Percentiles rank a stretch among this genome's conserved stretches.
These are phyloP conservation scores for Alcis repandata DNA, from an alignment of 2,888 invertebrate genomes.

Conservation along the genomic window DNA sequence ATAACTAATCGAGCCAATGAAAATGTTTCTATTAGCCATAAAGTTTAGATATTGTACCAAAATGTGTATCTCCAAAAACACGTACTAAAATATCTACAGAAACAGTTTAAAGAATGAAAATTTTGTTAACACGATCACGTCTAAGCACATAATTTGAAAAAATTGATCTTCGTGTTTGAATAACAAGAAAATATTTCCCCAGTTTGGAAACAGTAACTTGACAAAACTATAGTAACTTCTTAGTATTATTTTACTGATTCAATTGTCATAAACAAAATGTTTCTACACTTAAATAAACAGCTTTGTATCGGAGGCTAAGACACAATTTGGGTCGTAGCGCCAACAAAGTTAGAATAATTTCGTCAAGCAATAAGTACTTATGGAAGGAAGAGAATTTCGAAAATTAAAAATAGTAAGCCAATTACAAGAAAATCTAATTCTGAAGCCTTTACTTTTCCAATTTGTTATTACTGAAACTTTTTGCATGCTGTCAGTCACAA, in stretches of 20 bases:
- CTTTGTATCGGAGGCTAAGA: no score
- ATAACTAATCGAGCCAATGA: background rate
- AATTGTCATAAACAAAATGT: background rate
- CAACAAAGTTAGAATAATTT: constrained; percentile 47
- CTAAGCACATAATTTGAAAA: constrained; percentile 70
- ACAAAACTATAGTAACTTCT: constrained; percentile 55
- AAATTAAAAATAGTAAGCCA: constrained; percentile 75
- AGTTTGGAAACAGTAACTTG: constrained; percentile 51
- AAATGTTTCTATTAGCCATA: background rate
- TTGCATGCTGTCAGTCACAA: constrained; percentile 85
- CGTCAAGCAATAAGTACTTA: constrained; percentile 54
- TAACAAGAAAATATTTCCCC: constrained; percentile 49
- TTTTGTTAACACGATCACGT: constrained; percentile 81
- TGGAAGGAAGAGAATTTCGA: constrained; percentile 68
- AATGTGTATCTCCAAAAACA: constrained; percentile 65
- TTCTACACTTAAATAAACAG: no score
- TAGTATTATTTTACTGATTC: background rate
- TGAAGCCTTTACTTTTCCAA: constrained; percentile 70
- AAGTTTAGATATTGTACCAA: constrained; percentile 61
- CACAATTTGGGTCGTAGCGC: no score
- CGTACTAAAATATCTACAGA: constrained; percentile 78
- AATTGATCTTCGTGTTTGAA: constrained; percentile 42
- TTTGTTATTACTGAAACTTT: constrained; percentile 63
- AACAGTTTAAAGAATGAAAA: constrained; percentile 70
- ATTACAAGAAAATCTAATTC: constrained; percentile 75